A percentile compares a stretch with the other conserved stretches of the same genome.
Evolutionary conservation across 2,888 invertebrate species (phyloP).

Genomic region (Dicyrtoma fusca): DNA sequence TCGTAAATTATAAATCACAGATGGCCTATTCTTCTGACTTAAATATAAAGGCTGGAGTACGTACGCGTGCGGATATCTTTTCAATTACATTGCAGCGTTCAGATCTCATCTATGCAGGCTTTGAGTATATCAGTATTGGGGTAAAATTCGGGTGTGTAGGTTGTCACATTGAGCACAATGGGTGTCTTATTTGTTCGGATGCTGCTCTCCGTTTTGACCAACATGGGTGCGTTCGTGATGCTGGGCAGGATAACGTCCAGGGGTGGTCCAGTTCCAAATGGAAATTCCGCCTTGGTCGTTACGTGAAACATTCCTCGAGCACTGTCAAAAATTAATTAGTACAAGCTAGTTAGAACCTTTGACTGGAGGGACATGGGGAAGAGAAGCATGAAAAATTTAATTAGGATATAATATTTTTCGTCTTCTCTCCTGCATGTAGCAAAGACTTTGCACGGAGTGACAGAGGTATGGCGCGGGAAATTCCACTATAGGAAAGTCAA

Average conservation of each 20-base stretch:
- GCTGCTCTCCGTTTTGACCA: slow-evolving; percentile 25
- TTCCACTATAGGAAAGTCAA: background rate
- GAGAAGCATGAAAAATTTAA: no score
- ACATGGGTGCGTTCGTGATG: slow-evolving; percentile 24
- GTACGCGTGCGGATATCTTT: no score
- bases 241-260: slow-evolving; percentile 30
- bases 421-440: background rate
- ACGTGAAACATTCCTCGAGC: slow-evolving; percentile 37
- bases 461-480: background rate
- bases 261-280: slow-evolving; percentile 31
- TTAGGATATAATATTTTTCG: no score
- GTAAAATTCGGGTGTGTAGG: slow-evolving; percentile 29
- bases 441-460: background rate
- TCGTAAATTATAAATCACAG: no score
- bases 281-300: slow-evolving; percentile 28
- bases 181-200: slow-evolving; percentile 2
- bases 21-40: no score
- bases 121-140: slow-evolving; percentile 37
- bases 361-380: no score
- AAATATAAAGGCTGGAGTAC: no score
- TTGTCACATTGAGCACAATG: slow-evolving; percentile 30
- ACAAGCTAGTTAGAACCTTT: no score
- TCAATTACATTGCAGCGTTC: no score
- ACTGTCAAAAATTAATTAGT: background rate
- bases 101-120: slow-evolving; percentile 31